phyloP scores from a whole-genome alignment of 1,140 invertebrate species.

The Araneus ventricosus region DNA sequence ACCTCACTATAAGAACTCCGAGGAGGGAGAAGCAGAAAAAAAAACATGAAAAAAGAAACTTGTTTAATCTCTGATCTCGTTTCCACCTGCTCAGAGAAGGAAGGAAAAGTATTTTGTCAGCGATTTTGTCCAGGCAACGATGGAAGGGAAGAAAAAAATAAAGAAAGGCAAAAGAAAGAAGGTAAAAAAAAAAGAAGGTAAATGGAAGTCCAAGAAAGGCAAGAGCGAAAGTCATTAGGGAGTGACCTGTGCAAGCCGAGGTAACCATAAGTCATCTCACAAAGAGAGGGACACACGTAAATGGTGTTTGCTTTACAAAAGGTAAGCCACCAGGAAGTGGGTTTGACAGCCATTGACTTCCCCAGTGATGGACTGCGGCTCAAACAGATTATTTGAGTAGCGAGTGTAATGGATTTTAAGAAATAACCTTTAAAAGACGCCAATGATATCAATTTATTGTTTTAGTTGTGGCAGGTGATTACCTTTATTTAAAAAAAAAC shows the following conservation, averaged over 20 bases:
- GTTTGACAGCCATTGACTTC: slow-evolving; percentile 56
- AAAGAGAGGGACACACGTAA: slow-evolving; percentile 33
- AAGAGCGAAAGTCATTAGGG: slow-evolving; percentile 66
- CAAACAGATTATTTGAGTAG: not conserved
- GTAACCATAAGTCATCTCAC: slow-evolving; percentile 51
- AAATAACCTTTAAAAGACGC: no score
- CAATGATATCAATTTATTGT: no score
- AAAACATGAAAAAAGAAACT: slow-evolving; percentile 29
- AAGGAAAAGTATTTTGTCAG: slow-evolving; percentile 68
- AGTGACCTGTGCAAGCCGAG: slow-evolving; percentile 37
- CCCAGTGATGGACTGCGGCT: slow-evolving; percentile 36
- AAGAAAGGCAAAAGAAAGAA: not conserved
- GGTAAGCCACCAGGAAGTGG: slow-evolving; percentile 25
- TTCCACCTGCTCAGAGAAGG: slow-evolving; percentile 51
- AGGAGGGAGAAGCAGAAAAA: no score
- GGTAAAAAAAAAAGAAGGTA: not conserved
- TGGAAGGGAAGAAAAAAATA: slow-evolving; percentile 5
- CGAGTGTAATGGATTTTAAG: not conserved
- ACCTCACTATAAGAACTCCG: not conserved
- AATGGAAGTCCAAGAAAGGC: slow-evolving; percentile 28
- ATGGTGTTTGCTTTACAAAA: slow-evolving; percentile 57
- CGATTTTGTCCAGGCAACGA: slow-evolving; percentile 48
- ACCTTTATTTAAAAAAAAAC: no score
- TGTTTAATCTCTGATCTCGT: slow-evolving; percentile 60
- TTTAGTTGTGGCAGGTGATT: no score